phyloP scores from a whole-genome alignment of 2,888 invertebrate genomes.

The Tenthredo mesomela region DNA sequence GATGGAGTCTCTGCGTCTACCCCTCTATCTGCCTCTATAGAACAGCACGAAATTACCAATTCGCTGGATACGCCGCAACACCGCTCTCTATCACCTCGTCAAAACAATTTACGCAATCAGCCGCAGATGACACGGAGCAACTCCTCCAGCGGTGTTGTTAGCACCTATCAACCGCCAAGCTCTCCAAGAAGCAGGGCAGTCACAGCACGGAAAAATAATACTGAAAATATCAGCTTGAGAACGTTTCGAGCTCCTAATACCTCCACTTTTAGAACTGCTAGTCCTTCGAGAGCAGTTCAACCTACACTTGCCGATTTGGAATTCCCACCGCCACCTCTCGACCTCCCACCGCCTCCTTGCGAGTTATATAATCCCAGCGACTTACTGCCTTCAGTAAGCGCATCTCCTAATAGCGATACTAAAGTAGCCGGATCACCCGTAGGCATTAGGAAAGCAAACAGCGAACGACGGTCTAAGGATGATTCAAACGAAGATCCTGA shows the following conservation, averaged over 20 bases:
- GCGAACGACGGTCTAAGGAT: conserved; percentile 67
- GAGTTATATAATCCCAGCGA: conserved; percentile 64
- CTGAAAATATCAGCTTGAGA: conserved; percentile 76
- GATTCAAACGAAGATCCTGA: conserved; percentile 71
- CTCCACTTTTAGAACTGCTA: conserved; percentile 81
- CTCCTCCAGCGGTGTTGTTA: conserved; percentile 88
- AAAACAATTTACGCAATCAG: conserved; percentile 83
- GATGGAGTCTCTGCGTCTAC: conserved; percentile 66
- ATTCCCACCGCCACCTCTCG: conserved; percentile 92
- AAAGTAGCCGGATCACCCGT: conserved; percentile 66
- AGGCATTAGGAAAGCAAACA: conserved; percentile 69
- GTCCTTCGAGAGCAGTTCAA: conserved; percentile 86
- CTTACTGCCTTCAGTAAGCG: conserved; percentile 60
- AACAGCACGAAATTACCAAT: conserved; percentile 61
- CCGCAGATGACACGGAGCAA: conserved; percentile 93
- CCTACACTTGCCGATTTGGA: conserved; percentile 91
- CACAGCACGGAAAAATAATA: conserved; percentile 72
- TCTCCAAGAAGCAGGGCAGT: conserved; percentile 80
- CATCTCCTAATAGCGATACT: conserved; percentile 66
- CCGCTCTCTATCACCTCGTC: conserved; percentile 84
- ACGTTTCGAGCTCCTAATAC: conserved; percentile 77
- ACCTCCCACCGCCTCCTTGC: conserved; percentile 85
- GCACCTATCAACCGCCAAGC: conserved; percentile 79
- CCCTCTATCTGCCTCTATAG: conserved; percentile 60
- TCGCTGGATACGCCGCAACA: conserved; percentile 73